phyloP scores from a whole-genome alignment of 1,140 invertebrate species.

The Cryptotermes secundus region DNA sequence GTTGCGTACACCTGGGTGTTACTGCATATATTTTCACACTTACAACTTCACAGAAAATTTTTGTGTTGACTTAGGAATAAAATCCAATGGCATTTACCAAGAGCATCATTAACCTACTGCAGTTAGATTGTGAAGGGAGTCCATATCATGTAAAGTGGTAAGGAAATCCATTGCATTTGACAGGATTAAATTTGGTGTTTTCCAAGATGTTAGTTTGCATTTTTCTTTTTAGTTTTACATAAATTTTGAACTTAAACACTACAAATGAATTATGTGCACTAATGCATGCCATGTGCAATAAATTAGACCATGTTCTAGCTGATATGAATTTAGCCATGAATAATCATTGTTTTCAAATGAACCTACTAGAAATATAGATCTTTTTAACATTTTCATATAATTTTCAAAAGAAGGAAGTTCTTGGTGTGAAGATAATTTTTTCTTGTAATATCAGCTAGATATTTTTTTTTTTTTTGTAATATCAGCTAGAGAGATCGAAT shows the following conservation, averaged over 20 bases:
- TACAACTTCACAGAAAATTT: too few species aligned
- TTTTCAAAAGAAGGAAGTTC: too few species aligned
- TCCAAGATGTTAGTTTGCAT: background rate
- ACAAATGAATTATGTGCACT: background rate
- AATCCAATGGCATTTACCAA: background rate
- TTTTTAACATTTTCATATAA: background rate
- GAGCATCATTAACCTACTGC: background rate
- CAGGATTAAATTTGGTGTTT: background rate
- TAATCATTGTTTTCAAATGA: background rate
- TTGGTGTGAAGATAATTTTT: too few species aligned
- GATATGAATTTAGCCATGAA: background rate
- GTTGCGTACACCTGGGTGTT: too few species aligned
- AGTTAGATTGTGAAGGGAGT: background rate
- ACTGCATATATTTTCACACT: too few species aligned
- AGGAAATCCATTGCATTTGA: background rate
- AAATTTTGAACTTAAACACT: background rate
- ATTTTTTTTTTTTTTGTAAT: too few species aligned
- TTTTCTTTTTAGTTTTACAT: background rate
- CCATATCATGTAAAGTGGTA: background rate
- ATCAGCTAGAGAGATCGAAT: too few species aligned
- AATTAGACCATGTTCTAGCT: background rate
- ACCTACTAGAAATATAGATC: background rate
- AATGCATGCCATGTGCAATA: background rate
- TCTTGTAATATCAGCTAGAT: too few species aligned
- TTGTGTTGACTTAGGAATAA: too few species aligned